phyloP scores from a whole-genome alignment of 2,888 invertebrate species.

The Mamestra brassicae region DNA sequence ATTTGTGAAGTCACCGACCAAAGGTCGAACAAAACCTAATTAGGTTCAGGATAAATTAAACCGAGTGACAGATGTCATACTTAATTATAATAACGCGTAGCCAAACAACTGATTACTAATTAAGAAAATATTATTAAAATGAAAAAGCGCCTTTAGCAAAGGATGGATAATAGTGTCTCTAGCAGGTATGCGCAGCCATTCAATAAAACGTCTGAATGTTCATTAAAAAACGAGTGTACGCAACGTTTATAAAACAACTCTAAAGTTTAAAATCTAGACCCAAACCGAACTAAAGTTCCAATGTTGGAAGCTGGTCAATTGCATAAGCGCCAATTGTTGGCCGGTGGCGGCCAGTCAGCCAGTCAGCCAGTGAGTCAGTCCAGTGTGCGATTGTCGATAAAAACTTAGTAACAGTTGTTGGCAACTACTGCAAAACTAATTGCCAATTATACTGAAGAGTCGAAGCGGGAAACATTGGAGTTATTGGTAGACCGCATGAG shows the following conservation, averaged over 20 bases:
- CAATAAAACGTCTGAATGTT: constrained; percentile 1
- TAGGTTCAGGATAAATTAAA: constrained; percentile 36
- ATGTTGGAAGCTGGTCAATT: constrained; percentile 81
- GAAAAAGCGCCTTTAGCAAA: neutral
- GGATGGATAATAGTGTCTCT: neutral
- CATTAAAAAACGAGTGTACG: constrained; percentile 8
- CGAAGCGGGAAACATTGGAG: constrained; percentile 42
- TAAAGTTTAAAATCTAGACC: constrained; percentile 48
- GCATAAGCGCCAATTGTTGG: constrained; percentile 83
- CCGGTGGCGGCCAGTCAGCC: constrained; percentile 73
- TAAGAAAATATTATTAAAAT: constrained; percentile 8
- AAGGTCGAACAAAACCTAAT: constrained; percentile 30
- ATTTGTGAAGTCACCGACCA: constrained; percentile 19
- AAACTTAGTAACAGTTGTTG: constrained; percentile 77
- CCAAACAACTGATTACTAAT: neutral
- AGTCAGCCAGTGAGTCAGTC: constrained; percentile 76
- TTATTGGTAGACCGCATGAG: constrained; percentile 32
- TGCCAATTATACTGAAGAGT: constrained; percentile 76
- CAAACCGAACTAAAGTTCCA: constrained; percentile 54
- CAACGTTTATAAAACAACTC: constrained; percentile 14
- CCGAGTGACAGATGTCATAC: neutral
- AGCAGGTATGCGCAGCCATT: neutral
- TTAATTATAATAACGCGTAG: constrained; percentile 3
- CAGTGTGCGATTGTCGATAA: constrained; percentile 77
- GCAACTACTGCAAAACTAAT: constrained; percentile 80